A percentile compares a stretch with the other conserved stretches of the same genome.
phyloP scores from a whole-genome alignment of 2,888 invertebrate species.

The Zhuqinia jingwanae region DNA sequence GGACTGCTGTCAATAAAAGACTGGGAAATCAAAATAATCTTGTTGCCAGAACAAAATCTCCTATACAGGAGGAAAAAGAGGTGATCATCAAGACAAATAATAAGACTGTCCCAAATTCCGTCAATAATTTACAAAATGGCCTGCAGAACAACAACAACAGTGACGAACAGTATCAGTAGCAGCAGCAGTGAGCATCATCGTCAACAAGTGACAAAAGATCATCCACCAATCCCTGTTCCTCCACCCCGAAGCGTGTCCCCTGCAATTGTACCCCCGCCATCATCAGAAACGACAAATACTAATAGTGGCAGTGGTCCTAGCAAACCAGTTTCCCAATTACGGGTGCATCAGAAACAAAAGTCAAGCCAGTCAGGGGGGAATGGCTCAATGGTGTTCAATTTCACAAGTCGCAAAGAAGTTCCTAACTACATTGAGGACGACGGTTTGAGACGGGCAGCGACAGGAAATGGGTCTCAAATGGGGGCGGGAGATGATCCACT shows the following conservation, averaged over 20 bases:
- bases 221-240: constrained; percentile 25
- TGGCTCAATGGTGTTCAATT: constrained; percentile 90
- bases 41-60: constrained; percentile 30
- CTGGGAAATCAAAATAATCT: constrained; percentile 15
- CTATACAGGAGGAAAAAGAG: constrained; percentile 2
- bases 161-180: too few relatives aligned
- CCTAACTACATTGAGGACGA: constrained; percentile 91
- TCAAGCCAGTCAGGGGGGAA: constrained; percentile 75
- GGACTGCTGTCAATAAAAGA: background rate
- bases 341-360: constrained; percentile 78
- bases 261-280: background rate
- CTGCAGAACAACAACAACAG: background rate
- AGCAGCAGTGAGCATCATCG: constrained; percentile 31
- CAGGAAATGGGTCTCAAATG: background rate
- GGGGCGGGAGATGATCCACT: background rate
- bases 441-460: constrained; percentile 50
- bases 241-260: constrained; percentile 44
- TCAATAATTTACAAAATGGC: constrained; percentile 19
- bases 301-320: constrained; percentile 33
- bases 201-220: constrained; percentile 20
- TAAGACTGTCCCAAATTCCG: constrained; percentile 32
- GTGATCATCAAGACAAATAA: background rate
- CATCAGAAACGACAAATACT: background rate
- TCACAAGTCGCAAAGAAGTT: constrained; percentile 89
- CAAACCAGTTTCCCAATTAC: constrained; percentile 69